These are phyloP conservation scores for Protosalanx chinensis DNA, from an alignment of 2,797 vertebrate species.

Conservation along the genomic window DNA sequence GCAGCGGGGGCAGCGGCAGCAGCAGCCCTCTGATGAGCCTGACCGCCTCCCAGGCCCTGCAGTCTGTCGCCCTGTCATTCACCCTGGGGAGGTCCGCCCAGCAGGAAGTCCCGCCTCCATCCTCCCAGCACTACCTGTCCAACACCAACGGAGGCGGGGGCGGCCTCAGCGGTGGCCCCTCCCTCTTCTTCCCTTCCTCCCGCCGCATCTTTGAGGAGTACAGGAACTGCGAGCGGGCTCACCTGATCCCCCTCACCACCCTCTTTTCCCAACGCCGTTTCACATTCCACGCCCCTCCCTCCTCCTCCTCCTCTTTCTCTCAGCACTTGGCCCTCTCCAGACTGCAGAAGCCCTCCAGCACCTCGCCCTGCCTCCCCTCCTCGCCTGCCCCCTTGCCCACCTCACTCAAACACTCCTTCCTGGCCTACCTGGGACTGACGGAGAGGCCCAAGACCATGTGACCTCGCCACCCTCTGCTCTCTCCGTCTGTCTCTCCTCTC, in stretches of 20 bases:
- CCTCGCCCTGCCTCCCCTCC: conserved; percentile 77
- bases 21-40: conserved; percentile 89
- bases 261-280: conserved; percentile 84
- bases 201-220: conserved; percentile 84
- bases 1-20: conserved; percentile 79
- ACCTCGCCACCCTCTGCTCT: conserved; percentile 52
- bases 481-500: conserved; percentile 22
- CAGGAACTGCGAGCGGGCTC: conserved; percentile 90
- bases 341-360: conserved; percentile 76
- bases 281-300: conserved; percentile 84
- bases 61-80: conserved; percentile 91
- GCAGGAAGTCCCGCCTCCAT: conserved; percentile 33
- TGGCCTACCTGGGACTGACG: conserved; percentile 95
- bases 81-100: conserved; percentile 68
- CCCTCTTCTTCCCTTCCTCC: conserved; percentile 78
- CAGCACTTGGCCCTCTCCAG: conserved; percentile 73
- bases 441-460: conserved; percentile 94
- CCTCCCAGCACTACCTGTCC: conserved; percentile 70
- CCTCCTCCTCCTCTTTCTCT: conserved; percentile 75
- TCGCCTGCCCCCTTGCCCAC: conserved; percentile 70
- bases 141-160: conserved; percentile 76
- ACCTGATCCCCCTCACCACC: conserved; percentile 97
- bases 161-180: conserved; percentile 63
- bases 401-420: conserved; percentile 98
- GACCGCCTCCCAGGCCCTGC: conserved; percentile 93